phyloP scores from a whole-genome alignment of 2,888 invertebrate genomes.

The Catocala sponsa region DNA sequence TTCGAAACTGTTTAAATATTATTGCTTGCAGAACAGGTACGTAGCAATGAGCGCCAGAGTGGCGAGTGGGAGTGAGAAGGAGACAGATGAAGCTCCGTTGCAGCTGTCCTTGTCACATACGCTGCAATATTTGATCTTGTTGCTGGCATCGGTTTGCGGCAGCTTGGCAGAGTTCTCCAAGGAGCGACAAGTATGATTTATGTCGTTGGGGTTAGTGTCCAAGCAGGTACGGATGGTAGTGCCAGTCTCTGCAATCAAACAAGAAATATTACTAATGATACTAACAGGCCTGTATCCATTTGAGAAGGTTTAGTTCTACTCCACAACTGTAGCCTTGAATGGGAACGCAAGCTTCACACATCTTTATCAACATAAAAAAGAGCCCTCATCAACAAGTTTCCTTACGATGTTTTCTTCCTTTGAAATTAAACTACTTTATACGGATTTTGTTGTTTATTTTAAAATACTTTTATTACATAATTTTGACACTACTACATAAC shows the following conservation, averaged over 20 bases:
- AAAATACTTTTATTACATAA: too few relatives aligned
- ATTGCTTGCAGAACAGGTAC: constrained; percentile 75
- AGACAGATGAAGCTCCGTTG: constrained; percentile 78
- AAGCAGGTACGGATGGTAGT: constrained; percentile 76
- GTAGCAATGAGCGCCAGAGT: constrained; percentile 68
- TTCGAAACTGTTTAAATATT: constrained; percentile 54
- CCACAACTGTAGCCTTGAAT: too few relatives aligned
- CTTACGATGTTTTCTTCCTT: too few relatives aligned
- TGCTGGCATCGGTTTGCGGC: constrained; percentile 44
- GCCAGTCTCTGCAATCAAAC: constrained; percentile 67
- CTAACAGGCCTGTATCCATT: too few relatives aligned
- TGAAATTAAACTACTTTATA: too few relatives aligned
- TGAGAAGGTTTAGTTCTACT: too few relatives aligned
- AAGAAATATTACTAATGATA: background rate
- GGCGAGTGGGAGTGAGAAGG: constrained; percentile 73
- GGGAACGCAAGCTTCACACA: too few relatives aligned
- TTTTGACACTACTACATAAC: too few relatives aligned
- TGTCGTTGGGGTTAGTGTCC: constrained; percentile 70
- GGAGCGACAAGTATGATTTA: constrained; percentile 68
- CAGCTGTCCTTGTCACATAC: constrained; percentile 86
- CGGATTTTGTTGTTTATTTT: too few relatives aligned
- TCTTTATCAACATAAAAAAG: too few relatives aligned
- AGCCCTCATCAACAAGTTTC: too few relatives aligned
- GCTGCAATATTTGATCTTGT: constrained; percentile 70
- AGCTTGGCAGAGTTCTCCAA: constrained; percentile 57